A percentile compares a stretch with the other conserved stretches of the same genome.
Conservation (phyloP, 2,888 invertebrate species). For the Lissocephala sabroskyi region DNA sequence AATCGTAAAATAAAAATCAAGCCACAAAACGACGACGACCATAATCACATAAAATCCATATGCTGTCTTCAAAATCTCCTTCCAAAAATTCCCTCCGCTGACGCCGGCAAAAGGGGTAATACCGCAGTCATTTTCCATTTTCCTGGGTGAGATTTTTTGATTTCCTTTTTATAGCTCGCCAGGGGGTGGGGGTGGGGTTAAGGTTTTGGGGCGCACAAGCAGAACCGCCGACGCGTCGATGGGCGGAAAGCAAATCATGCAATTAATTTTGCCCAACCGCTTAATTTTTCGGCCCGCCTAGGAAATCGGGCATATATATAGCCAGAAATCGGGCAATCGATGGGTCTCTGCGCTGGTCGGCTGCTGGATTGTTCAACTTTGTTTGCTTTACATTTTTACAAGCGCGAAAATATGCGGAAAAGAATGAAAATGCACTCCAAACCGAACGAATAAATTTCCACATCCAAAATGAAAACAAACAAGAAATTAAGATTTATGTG, state of each 20-base stretch:
- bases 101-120: not conserved
- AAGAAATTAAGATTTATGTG: not conserved
- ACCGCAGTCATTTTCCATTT: not conserved
- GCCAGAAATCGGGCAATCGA: no score
- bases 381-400: constrained; percentile 3
- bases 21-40: constrained; percentile 13
- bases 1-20: constrained; percentile 20
- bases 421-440: no score
- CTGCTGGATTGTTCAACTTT: constrained; percentile 1
- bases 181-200: no score
- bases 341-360: no score
- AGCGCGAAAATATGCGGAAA: constrained; percentile 1
- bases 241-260: not conserved
- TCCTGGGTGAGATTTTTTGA: not conserved
- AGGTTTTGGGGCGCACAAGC: not conserved
- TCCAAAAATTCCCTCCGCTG: no score
- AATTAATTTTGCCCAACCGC: not conserved
- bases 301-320: not conserved
- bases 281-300: not conserved
- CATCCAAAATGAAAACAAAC: not conserved
- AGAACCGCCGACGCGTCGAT: not conserved
- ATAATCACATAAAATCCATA: constrained; percentile 35
- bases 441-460: not conserved
- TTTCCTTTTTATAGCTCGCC: not conserved
- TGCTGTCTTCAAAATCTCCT: constrained; percentile 19